Base-by-base conservation (phyloP, 35 echinoderm and acorn worm species). In the Heliocidaris erythrogramma region DNA sequence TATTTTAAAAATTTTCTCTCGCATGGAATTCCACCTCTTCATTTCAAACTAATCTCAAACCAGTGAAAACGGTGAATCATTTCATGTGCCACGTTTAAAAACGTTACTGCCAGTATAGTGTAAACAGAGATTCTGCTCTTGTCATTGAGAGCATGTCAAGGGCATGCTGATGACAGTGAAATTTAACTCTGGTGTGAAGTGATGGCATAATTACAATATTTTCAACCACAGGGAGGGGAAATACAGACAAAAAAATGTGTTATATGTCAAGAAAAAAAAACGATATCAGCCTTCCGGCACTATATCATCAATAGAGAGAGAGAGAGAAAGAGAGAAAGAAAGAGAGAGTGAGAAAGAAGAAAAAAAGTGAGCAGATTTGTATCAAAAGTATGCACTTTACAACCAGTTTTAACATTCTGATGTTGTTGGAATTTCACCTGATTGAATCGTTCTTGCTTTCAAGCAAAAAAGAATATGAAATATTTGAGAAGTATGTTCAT, bases 121-220 rank as follows among this genome's bases (percentile, higher is more conserved):
- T n/a, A 24, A 78, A 78, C 65, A 78, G 65, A 24, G 65, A 7
- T 24, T 7, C 65, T 78, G 65, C 14, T 78, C 65, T 27, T 78
- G 18, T 78, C 65, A 78, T 78, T 78, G 65, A 3, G 27, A 21
- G 21, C 65, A 27, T 78, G 27, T 78, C 65, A 78, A 78, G 65
- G 65, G 18, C 65, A 78, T 78, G 65, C 27, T 78, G 65, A 17
- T 78, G 65, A 78, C 65, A 78, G 65, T 78, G 65, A 78, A 78
- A 78, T 78, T 78, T 78, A 78, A n/a, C 65, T 18, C 65, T 18
- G 27, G 65, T 78, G 65, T 78, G 65, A 78, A 78, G 21, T 27
- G 65, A 78, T 78, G 65, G 65, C 65, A 78, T 78, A 78, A 78
- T 78, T 78, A 78, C 65, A 78, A 78, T 78, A 78, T 78, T 78